These are phyloP conservation scores for Microtus montanus DNA, from an alignment of 2,113 vertebrate species.

Conservation along the genomic window DNA sequence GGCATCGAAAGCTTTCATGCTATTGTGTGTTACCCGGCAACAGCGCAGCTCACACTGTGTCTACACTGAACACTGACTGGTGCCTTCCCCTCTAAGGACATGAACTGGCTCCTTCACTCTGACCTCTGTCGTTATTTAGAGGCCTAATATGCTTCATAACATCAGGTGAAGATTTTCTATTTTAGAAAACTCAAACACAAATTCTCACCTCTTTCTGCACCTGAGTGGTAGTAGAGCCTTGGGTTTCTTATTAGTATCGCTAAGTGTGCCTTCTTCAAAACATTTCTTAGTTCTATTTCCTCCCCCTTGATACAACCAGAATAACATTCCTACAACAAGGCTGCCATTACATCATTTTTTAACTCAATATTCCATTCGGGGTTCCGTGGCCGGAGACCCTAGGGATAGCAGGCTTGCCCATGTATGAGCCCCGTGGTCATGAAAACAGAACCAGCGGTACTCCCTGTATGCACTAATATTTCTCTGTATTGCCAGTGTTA, in stretches of 20 bases:
- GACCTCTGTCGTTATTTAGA: neutral
- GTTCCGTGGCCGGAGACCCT: neutral
- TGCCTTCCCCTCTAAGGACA: neutral
- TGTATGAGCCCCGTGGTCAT: fast-evolving
- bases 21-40: neutral
- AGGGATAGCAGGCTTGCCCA: too few species aligned
- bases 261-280: neutral
- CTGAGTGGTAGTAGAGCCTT: neutral
- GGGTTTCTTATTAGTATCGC: neutral
- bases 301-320: neutral
- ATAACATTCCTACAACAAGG: neutral
- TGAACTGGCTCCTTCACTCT: too few species aligned
- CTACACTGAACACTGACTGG: neutral
- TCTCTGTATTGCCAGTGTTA: neutral
- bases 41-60: neutral
- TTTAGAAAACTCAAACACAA: neutral
- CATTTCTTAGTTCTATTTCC: neutral
- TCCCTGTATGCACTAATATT: fast-evolving
- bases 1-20: neutral
- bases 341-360: neutral
- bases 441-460: too few species aligned
- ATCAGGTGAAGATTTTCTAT: neutral
- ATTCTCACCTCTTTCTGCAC: neutral
- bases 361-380: too few species aligned
- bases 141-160: neutral